A percentile compares a stretch with the other conserved stretches of the same genome.
Conservation (phyloP, 2,113 vertebrate genomes). For the Alectura lathami region DNA sequence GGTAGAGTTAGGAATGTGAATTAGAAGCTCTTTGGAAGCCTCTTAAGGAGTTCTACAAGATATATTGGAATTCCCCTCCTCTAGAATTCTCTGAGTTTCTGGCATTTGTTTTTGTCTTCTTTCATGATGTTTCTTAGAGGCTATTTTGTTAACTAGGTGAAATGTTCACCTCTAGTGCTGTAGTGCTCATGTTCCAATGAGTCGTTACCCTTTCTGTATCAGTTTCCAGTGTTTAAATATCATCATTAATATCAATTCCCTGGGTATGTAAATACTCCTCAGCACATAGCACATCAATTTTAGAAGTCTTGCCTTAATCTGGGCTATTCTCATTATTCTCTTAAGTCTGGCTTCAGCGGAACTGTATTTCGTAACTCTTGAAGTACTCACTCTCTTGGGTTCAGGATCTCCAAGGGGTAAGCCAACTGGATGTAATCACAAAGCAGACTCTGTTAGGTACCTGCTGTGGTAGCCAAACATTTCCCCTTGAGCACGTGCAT, state of each 20-base stretch:
- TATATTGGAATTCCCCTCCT: background rate
- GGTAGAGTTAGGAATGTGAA: constrained; percentile 18
- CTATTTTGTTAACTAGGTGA: background rate
- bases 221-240: background rate
- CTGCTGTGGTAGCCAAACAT: rapidly evolving
- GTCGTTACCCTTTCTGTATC: background rate
- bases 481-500: rapidly evolving
- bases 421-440: background rate
- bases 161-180: background rate
- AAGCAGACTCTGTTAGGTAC: background rate
- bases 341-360: background rate
- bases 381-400: background rate
- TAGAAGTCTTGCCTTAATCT: background rate
- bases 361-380: background rate
- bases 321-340: background rate
- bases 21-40: background rate
- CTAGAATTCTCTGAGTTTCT: background rate
- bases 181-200: background rate
- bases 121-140: background rate
- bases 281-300: background rate
- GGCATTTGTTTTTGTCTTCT: constrained; percentile 11
- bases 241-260: background rate
- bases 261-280: background rate
- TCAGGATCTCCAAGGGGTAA: background rate
- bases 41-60: background rate